A percentile compares a stretch with the other conserved stretches of the same genome.
Conservation (phyloP, 2,888 invertebrate genomes). For the Pecten maximus region DNA sequence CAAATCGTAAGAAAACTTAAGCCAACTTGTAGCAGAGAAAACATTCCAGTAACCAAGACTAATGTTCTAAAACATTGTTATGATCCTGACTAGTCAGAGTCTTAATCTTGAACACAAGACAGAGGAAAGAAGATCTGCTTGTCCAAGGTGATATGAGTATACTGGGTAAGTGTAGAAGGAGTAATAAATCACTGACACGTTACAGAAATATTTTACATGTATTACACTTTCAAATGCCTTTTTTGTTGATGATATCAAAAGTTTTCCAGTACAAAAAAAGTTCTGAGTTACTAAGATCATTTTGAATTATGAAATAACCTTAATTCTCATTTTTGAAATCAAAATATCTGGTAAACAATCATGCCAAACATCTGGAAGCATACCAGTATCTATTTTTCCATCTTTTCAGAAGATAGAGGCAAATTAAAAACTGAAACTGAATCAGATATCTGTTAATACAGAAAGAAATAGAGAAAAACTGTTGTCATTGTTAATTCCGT, state of each 20-base stretch:
- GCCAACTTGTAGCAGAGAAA: not conserved
- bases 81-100: not conserved
- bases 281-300: not conserved
- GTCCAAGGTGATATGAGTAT: not conserved
- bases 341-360: no score
- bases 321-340: no score
- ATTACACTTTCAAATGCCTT: not conserved
- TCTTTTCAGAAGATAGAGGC: no score
- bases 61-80: conserved; percentile 1
- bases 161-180: no score
- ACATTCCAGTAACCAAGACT: not conserved
- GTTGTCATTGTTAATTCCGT: no score
- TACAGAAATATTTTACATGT: not conserved
- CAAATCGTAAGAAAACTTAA: not conserved
- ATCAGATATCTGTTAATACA: not conserved
- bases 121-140: not conserved
- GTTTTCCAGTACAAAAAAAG: not conserved
- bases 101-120: not conserved
- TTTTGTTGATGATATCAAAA: not conserved
- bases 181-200: not conserved
- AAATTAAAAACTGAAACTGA: no score
- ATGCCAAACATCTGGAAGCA: no score
- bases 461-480: no score
- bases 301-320: not conserved
- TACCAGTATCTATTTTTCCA: no score